phyloP scores from a whole-genome alignment of 2,888 invertebrate genomes.

The Drepanosiphum platanoidis region DNA sequence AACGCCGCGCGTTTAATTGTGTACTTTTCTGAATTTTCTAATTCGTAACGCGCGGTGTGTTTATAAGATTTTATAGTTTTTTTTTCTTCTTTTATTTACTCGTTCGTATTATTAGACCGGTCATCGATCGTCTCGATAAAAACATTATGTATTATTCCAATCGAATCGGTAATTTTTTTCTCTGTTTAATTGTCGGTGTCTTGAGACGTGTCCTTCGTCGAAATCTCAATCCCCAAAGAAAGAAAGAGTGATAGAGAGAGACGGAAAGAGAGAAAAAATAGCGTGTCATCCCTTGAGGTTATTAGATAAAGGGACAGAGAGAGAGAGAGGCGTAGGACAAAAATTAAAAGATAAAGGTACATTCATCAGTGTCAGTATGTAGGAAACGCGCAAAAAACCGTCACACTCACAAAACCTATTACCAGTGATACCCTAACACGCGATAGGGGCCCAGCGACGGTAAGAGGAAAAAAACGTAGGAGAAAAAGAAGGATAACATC shows the following conservation, averaged over 20 bases:
- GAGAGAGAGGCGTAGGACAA: conserved; percentile 10
- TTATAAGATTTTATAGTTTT: too few relatives aligned
- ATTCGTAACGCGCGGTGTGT: too few relatives aligned
- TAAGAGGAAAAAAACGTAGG: conserved; percentile 16
- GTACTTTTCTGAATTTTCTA: too few relatives aligned
- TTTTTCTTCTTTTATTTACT: too few relatives aligned
- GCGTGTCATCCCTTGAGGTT: not conserved
- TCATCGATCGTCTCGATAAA: too few relatives aligned
- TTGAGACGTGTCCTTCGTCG: not conserved
- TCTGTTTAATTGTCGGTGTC: not conserved
- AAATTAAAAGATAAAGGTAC: conserved; percentile 58
- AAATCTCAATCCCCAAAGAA: conserved; percentile 3
- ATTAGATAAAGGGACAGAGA: conserved; percentile 12
- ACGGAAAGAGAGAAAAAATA: conserved; percentile 2
- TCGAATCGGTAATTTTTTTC: not conserved
- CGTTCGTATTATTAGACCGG: not conserved
- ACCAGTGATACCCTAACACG: conserved; percentile 22
- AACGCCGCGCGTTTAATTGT: too few relatives aligned
- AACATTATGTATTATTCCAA: too few relatives aligned
- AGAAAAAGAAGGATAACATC: conserved; percentile 34
- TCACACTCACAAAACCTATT: conserved; percentile 47
- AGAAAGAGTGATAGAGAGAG: too few relatives aligned
- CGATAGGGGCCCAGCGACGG: not conserved
- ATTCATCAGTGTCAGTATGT: conserved; percentile 55
- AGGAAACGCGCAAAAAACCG: conserved; percentile 37